Base-by-base conservation (phyloP, 2,797 vertebrate species). In the Tragelaphus eurycerus region DNA sequence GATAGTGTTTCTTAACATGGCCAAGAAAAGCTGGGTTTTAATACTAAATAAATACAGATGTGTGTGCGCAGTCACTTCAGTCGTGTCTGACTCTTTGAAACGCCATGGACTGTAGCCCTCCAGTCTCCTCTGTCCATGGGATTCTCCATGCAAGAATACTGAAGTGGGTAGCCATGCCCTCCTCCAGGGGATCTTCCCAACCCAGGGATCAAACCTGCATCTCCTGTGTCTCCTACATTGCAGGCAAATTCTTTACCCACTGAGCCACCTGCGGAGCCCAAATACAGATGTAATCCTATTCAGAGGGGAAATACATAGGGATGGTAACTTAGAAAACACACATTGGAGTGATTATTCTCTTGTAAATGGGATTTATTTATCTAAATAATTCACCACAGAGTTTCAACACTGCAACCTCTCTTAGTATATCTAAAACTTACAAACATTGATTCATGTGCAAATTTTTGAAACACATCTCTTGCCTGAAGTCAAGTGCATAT, bases 371-470 rank as follows among this genome's bases (percentile, higher is more conserved):
- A 82, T 81, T 90, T 93, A 83, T 64, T 89, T 89, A 78, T 81
- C 43, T 74, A 96, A 94, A 86, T 97, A 91, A 85, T 50, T 93
- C 59, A 83, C 25, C 15, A 95, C 12, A 89, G 19, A 12, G 10
- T 92, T n/a, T 95, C 78, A 57, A 43, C 21, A 54, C 34, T 86
- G 25, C 7, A 86, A 27, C 1, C 14, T 90, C 48, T 95, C 8
- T 82, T 88, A 43, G 7, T 92, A 10, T 94, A 60, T 83, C 97
- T 97, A 90, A 97, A 95, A 84, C 92, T 85, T 94, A 54, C 29
- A 92, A 97, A 94, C 76, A 90, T 60, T 86, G 81, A 95, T 93
- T 97, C 74, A 82, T 91, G 78, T 93, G 50, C 55, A 94, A 95
- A 97, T 55, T 83, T 84, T 90, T 31, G 21, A 93, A 92, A 90